phyloP scores from a whole-genome alignment of 2,113 vertebrate genomes.

The Protomyctophum bolini region DNA sequence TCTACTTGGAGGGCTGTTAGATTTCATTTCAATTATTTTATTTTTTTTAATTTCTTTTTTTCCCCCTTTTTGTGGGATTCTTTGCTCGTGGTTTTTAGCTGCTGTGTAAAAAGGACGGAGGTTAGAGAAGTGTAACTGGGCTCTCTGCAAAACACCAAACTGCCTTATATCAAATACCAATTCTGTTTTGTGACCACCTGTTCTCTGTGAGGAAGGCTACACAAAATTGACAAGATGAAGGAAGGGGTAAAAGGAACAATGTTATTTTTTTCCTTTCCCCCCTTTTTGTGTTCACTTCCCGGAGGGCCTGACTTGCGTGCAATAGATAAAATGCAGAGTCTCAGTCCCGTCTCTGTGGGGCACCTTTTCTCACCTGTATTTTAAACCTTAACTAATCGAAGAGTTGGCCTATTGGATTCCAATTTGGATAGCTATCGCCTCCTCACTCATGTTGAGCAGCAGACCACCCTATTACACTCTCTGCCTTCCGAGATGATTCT shows the following conservation, averaged over 20 bases:
- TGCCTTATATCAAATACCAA: constrained; percentile 84
- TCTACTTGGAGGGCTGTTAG: constrained; percentile 84
- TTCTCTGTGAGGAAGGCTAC: constrained; percentile 70
- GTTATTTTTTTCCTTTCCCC: constrained; percentile 36
- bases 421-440: constrained; percentile 67
- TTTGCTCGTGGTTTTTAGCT: constrained; percentile 78
- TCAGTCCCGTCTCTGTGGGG: constrained; percentile 50
- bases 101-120: constrained; percentile 79
- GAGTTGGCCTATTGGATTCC: constrained; percentile 62
- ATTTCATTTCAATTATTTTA: constrained; percentile 56
- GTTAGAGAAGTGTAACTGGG: constrained; percentile 84
- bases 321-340: constrained; percentile 68
- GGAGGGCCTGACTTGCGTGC: constrained; percentile 76
- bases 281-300: constrained; percentile 59
- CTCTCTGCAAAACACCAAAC: constrained; percentile 86
- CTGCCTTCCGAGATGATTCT: constrained; percentile 78
- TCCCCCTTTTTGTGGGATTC: constrained; percentile 41
- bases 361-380: constrained; percentile 49
- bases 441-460: constrained; percentile 71
- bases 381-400: constrained; percentile 50
- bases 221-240: constrained; percentile 44
- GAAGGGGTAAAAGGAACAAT: constrained; percentile 26
- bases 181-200: constrained; percentile 76
- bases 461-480: constrained; percentile 82
- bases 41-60: constrained; percentile 42